These are phyloP conservation scores for Scyliorhinus canicula DNA, from an alignment of 2,797 vertebrate genomes.

Conservation along the genomic window DNA sequence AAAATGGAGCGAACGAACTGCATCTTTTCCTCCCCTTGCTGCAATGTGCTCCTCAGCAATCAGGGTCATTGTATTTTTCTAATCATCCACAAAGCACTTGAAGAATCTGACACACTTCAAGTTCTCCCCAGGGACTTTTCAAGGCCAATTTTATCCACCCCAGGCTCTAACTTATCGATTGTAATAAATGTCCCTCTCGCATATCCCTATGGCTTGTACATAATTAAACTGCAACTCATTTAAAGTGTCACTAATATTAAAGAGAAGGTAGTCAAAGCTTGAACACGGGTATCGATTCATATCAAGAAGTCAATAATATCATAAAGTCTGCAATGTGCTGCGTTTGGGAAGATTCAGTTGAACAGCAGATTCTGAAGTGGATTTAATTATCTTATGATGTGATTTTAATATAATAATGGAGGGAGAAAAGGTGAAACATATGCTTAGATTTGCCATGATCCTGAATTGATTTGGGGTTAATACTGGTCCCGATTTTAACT, in stretches of 20 bases:
- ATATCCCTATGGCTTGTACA: background rate
- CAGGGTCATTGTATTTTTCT: background rate
- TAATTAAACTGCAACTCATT: conserved; percentile 28
- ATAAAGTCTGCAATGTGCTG: background rate
- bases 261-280: background rate
- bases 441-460: background rate
- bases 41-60: background rate
- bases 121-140: conserved; percentile 38
- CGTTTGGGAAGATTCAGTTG: background rate
- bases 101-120: conserved; percentile 19
- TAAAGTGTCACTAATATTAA: background rate
- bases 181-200: background rate
- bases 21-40: background rate
- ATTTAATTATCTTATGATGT: background rate
- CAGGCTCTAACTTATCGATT: conserved; percentile 26
- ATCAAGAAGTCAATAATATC: conserved; percentile 4
- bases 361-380: background rate
- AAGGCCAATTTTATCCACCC: conserved; percentile 39
- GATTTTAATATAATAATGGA: background rate
- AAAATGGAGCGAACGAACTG: background rate
- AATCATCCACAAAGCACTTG: background rate
- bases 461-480: background rate
- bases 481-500: background rate
- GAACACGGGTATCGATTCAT: background rate
- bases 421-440: background rate